Conservation (phyloP, 2,113 vertebrate species). For the Cettia cetti region DNA sequence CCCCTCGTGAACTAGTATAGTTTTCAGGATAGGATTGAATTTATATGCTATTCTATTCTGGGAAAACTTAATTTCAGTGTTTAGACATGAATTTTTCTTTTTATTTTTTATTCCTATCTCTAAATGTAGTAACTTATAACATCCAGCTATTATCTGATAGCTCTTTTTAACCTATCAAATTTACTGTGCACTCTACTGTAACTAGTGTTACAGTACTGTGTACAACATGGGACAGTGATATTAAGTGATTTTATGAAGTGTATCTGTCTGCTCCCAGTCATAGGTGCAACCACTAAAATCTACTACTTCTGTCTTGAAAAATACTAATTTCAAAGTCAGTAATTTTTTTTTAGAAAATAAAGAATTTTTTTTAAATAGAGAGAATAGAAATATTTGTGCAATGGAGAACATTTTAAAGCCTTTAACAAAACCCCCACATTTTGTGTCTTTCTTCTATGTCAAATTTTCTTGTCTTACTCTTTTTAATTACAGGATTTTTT, state of each 20-base stretch:
- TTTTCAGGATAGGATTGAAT: not conserved
- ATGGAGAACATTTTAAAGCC: not conserved
- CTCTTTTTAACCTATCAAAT: not conserved
- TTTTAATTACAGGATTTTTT: not conserved
- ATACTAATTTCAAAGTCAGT: not conserved
- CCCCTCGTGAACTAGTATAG: fast-evolving
- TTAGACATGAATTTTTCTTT: not conserved
- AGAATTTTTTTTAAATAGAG: not conserved
- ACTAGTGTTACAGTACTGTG: not conserved
- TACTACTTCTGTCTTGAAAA: not conserved
- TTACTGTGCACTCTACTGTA: not conserved
- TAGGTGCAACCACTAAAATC: not conserved
- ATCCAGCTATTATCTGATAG: not conserved
- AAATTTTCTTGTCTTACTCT: not conserved
- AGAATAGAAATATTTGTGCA: not conserved
- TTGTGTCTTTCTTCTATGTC: not conserved
- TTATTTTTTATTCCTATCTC: not conserved
- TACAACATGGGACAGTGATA: not conserved
- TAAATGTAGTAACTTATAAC: not conserved
- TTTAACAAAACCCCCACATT: not conserved
- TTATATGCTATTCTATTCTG: not conserved
- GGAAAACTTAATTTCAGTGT: not conserved
- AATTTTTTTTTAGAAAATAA: not conserved
- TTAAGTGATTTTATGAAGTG: not conserved
- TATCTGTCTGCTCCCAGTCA: not conserved